Conservation (phyloP, 2,113 vertebrate species). For the Ginglymostoma cirratum region DNA sequence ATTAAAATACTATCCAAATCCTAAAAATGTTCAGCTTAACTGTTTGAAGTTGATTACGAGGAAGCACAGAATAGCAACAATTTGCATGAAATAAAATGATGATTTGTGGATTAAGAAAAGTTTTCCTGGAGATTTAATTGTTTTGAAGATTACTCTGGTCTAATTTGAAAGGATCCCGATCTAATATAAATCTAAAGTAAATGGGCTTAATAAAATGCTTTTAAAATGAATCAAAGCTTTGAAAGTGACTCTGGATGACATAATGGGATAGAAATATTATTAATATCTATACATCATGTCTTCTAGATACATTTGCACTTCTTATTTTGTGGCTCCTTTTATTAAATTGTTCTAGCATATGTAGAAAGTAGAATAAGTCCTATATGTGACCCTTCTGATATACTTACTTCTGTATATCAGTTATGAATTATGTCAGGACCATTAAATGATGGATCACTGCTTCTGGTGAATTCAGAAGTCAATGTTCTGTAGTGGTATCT, state of each 20-base stretch:
- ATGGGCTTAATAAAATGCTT: not conserved
- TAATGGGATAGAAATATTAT: not conserved
- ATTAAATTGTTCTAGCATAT: not conserved
- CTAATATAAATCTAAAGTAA: not conserved
- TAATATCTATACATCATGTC: not conserved
- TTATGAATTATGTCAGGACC: not conserved
- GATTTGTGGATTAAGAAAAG: not conserved
- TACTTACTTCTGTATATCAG: not conserved
- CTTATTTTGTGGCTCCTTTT: not conserved
- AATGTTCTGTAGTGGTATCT: not conserved
- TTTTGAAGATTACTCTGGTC: not conserved
- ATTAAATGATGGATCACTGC: not conserved
- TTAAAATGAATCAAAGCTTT: not conserved
- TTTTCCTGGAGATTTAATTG: not conserved
- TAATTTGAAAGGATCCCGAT: not conserved
- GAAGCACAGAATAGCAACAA: not conserved
- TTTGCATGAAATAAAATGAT: conserved; percentile 2
- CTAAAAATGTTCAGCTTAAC: not conserved
- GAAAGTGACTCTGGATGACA: not conserved
- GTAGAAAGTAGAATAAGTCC: not conserved
- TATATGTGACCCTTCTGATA: not conserved
- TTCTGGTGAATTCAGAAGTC: not conserved
- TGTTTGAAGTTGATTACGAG: not conserved
- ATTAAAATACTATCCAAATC: not conserved
- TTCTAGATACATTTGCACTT: not conserved